Conservation (phyloP, 2,888 invertebrate genomes). For the Unio pictorum region DNA sequence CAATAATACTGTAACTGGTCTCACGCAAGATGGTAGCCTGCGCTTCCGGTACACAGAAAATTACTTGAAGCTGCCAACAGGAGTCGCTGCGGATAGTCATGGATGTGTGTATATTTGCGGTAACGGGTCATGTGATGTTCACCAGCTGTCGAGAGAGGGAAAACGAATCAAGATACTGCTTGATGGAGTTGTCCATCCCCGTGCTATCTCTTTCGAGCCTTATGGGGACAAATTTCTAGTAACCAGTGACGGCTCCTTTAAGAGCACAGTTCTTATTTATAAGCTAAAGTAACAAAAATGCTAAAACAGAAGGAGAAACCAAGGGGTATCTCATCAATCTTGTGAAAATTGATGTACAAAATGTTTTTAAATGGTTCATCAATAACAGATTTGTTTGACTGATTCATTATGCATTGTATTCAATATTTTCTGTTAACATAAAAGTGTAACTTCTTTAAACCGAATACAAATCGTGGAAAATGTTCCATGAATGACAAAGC, state of each 20-base stretch:
- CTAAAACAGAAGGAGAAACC: too few species aligned
- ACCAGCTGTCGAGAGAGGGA: conserved; percentile 33
- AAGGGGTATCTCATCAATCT: too few species aligned
- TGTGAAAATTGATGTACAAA: too few species aligned
- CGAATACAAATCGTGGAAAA: too few species aligned
- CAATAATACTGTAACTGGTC: conserved; percentile 32
- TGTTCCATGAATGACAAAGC: too few species aligned
- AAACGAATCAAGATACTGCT: conserved; percentile 25
- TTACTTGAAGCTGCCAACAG: conserved; percentile 30
- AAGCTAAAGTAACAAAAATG: conserved; percentile 7
- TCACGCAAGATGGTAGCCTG: conserved; percentile 28
- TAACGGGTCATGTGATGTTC: conserved; percentile 37
- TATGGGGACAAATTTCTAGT: conserved; percentile 31
- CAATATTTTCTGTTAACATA: too few species aligned
- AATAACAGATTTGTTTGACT: too few species aligned
- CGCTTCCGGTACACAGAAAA: conserved; percentile 22
- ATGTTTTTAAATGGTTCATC: too few species aligned
- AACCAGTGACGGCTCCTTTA: conserved; percentile 34
- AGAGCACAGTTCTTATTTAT: conserved; percentile 33
- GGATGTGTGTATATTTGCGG: conserved; percentile 38
- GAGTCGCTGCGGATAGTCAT: conserved; percentile 35
- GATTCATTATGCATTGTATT: too few species aligned
- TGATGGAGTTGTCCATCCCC: conserved; percentile 32
- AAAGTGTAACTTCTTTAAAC: too few species aligned
- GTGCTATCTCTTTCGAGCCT: conserved; percentile 36